These are phyloP conservation scores for Cossypha dichroa DNA, from an alignment of 2,797 vertebrate genomes.

Conservation along the genomic window DNA sequence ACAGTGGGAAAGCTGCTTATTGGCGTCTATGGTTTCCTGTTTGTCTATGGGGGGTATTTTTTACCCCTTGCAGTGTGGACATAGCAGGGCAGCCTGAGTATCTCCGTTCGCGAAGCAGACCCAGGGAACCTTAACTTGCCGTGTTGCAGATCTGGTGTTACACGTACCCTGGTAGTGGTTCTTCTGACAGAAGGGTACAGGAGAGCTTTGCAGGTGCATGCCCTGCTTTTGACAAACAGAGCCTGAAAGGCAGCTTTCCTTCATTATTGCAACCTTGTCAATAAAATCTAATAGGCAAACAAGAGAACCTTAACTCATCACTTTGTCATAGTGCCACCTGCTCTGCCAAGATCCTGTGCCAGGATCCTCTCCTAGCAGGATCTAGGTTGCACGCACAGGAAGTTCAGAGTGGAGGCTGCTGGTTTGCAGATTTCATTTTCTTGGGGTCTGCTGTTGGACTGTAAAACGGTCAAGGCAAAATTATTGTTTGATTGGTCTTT, in stretches of 20 bases:
- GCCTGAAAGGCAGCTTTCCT: not conserved
- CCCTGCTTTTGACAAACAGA: not conserved
- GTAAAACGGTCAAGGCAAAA: not conserved
- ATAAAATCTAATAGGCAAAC: not conserved
- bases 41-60: no score
- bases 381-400: not conserved
- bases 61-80: not conserved
- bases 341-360: not conserved
- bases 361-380: not conserved
- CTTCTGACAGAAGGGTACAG: not conserved
- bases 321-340: not conserved
- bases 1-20: no score
- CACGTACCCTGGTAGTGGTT: rapidly evolving
- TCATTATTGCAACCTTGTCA: not conserved
- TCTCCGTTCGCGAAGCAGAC: rapidly evolving
- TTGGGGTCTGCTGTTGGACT: not conserved
- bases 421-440: not conserved
- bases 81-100: rapidly evolving
- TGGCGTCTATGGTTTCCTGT: no score
- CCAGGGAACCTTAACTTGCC: not conserved
- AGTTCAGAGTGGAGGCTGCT: not conserved
- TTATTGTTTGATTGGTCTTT: not conserved
- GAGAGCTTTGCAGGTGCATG: not conserved
- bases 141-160: not conserved
- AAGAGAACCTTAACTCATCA: not conserved